Evolutionary conservation across 2,888 invertebrate species (phyloP).

Genomic region (Oasisia sp.): DNA sequence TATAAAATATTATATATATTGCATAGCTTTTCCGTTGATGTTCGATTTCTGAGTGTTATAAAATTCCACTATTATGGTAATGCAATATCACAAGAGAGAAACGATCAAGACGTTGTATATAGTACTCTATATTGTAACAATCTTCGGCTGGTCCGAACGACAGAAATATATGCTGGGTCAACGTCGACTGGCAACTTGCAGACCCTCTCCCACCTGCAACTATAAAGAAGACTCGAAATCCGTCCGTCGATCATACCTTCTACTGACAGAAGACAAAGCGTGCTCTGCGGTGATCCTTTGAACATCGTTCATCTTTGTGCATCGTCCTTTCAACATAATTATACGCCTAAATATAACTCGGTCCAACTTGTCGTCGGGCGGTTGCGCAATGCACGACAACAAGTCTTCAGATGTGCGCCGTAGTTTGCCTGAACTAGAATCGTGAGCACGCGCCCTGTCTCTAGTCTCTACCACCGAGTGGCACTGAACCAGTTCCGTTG

Average conservation of each 20-base stretch:
- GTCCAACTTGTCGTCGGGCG: background rate
- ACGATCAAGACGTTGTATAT: too few relatives aligned
- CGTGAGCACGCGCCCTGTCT: background rate
- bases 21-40: too few relatives aligned
- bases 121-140: too few relatives aligned
- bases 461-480: background rate
- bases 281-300: background rate
- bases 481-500: background rate
- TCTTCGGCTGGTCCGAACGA: too few relatives aligned
- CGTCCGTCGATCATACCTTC: background rate
- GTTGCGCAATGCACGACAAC: background rate
- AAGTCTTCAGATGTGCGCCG: background rate
- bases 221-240: background rate
- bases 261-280: background rate
- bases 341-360: background rate
- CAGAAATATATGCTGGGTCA: too few relatives aligned
- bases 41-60: too few relatives aligned
- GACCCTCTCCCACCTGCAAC: background rate
- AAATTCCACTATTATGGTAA: too few relatives aligned
- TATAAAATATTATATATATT: too few relatives aligned
- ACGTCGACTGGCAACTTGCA: background rate
- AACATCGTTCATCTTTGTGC: background rate
- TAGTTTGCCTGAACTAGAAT: background rate
- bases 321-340: constrained; percentile 5
- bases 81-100: too few relatives aligned